These are phyloP conservation scores for Knipowitschia caucasica DNA, from an alignment of 2,797 vertebrate genomes.

Conservation along the genomic window DNA sequence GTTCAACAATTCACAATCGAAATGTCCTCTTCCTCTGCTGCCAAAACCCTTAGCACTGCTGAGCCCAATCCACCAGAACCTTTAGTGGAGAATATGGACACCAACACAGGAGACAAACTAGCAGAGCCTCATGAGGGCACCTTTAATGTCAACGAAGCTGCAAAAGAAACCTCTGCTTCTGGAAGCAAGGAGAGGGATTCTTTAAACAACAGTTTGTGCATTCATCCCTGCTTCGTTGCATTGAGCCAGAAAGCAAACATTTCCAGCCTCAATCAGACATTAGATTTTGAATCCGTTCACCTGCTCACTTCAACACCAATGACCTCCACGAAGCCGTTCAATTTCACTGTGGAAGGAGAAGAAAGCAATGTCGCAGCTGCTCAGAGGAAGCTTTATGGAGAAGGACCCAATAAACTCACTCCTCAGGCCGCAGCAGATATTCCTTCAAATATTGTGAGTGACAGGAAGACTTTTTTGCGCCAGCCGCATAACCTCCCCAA, in stretches of 20 bases:
- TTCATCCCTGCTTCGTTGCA: conserved; percentile 5
- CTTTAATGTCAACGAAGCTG: conserved; percentile 24
- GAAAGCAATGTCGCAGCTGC: background rate
- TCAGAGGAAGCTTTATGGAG: conserved; percentile 42
- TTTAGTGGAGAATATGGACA: background rate
- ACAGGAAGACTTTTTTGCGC: conserved; percentile 44
- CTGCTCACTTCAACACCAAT: conserved; percentile 63
- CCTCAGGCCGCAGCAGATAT: conserved; percentile 1
- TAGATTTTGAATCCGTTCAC: conserved; percentile 34
- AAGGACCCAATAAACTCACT: conserved; percentile 5
- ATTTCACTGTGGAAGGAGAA: background rate
- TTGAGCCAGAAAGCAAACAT: conserved; percentile 15
- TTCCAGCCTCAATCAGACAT: conserved; percentile 50
- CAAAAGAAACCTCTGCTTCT: conserved; percentile 3
- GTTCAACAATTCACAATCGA: conserved; percentile 5
- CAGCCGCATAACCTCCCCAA: conserved; percentile 21
- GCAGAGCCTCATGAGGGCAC: conserved; percentile 2
- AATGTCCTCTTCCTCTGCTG: background rate
- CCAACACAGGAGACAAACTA: background rate
- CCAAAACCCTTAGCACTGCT: conserved; percentile 7
- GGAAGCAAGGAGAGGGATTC: conserved; percentile 12
- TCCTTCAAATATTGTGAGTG: conserved; percentile 36
- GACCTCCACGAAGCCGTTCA: conserved; percentile 23
- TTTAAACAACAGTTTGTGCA: conserved; percentile 9
- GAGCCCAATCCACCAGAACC: conserved; percentile 7